Conservation (phyloP, 2,113 vertebrate species). For the Cacatua alba region DNA sequence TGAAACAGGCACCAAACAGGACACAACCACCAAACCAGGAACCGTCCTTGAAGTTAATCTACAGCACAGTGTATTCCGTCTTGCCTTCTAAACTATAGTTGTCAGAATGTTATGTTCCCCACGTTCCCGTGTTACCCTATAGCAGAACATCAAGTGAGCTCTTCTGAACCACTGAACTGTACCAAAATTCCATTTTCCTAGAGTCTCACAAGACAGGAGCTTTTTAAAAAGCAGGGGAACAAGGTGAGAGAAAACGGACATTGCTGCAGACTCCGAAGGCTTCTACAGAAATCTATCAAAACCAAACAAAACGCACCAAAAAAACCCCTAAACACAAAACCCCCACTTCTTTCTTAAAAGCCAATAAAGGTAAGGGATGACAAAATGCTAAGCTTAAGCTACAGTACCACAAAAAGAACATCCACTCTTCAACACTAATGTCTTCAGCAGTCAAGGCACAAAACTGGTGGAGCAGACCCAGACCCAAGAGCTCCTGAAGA, state of each 20-base stretch:
- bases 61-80: not conserved
- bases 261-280: not conserved
- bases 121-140: fast-evolving
- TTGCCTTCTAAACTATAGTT: not conserved
- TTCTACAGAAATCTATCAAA: not conserved
- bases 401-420: not conserved
- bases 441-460: not conserved
- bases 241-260: not conserved
- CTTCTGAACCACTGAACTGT: not conserved
- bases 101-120: not conserved
- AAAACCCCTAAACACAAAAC: not conserved
- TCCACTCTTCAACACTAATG: not conserved
- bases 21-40: not conserved
- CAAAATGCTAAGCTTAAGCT: not conserved
- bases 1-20: not conserved
- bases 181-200: not conserved
- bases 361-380: not conserved
- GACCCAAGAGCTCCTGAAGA: not conserved
- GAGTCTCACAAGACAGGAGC: not conserved
- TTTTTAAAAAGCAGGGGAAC: not conserved
- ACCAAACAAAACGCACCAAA: not conserved
- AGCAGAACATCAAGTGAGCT: not conserved
- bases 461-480: not conserved
- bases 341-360: not conserved
- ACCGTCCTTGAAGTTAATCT: not conserved